Percentiles rank a stretch among this genome's conserved stretches.
These are phyloP conservation scores for Drosophila teissieri DNA, from an alignment of 1,140 invertebrate genomes.

Conservation along the genomic window DNA sequence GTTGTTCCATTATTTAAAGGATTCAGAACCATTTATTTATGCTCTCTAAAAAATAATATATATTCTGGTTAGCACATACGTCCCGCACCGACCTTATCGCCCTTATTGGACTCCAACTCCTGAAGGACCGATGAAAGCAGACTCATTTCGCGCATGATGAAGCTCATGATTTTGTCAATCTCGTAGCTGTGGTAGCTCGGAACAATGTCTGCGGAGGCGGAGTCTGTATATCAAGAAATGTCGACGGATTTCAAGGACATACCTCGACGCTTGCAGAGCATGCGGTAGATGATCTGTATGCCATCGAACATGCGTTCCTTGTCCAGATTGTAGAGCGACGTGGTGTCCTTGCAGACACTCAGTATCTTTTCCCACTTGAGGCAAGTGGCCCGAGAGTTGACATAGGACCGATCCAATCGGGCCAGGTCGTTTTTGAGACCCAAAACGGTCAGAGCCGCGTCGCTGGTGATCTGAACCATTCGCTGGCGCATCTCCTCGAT, in stretches of 20 bases:
- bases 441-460: slow-evolving; percentile 66
- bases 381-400: slow-evolving; percentile 47
- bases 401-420: slow-evolving; percentile 68
- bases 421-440: slow-evolving; percentile 75
- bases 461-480: slow-evolving; percentile 68
- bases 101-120: slow-evolving; percentile 36
- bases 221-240: neutral
- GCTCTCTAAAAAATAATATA: neutral
- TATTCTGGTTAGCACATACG: slow-evolving; percentile 2
- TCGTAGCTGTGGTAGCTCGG: slow-evolving; percentile 30
- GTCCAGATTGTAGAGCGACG: slow-evolving; percentile 44
- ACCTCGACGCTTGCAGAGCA: slow-evolving; percentile 66
- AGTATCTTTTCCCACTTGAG: slow-evolving; percentile 75
- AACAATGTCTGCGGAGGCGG: slow-evolving; percentile 25
- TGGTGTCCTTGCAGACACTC: slow-evolving; percentile 58
- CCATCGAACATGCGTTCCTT: slow-evolving; percentile 68
- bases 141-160: slow-evolving; percentile 48
- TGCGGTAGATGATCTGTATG: slow-evolving; percentile 54
- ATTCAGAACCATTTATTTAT: neutral
- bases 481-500: slow-evolving; percentile 63
- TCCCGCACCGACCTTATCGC: slow-evolving; percentile 12
- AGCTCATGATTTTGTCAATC: slow-evolving; percentile 41
- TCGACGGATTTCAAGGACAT: neutral
- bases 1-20: too few species aligned
- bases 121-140: slow-evolving; percentile 28